Conservation (phyloP, 2,888 invertebrate genomes). For the Zaprionus bogoriensis region DNA sequence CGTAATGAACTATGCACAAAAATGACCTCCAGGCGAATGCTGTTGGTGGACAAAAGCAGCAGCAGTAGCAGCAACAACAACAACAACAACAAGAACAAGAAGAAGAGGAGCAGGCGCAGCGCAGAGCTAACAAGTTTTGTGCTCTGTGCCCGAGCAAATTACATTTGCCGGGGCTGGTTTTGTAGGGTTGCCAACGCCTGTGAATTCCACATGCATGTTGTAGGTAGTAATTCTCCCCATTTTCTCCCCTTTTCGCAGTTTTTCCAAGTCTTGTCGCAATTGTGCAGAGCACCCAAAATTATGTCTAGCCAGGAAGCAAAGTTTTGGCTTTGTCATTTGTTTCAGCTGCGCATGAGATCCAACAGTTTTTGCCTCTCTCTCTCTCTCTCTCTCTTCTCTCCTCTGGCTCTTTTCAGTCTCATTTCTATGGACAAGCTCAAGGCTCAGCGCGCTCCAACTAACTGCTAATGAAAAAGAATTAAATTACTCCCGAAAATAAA, state of each 20-base stretch:
- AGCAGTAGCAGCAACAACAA: conserved; percentile 16
- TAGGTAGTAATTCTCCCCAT: conserved; percentile 23
- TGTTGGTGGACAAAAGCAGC: conserved; percentile 55
- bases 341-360: conserved; percentile 34
- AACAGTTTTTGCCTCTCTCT: not conserved
- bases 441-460: conserved; percentile 27
- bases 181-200: conserved; percentile 56
- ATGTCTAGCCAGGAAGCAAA: conserved; percentile 76
- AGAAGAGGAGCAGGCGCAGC: too few relatives aligned
- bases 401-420: conserved; percentile 6
- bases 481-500: not conserved
- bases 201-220: conserved; percentile 33
- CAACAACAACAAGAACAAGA: conserved; percentile 8
- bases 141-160: conserved; percentile 60
- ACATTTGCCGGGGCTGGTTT: conserved; percentile 57
- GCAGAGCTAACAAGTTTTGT: conserved; percentile 54
- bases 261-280: conserved; percentile 40
- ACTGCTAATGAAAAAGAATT: conserved; percentile 19
- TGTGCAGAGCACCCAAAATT: conserved; percentile 62
- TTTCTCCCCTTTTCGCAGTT: too few relatives aligned
- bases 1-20: conserved; percentile 76
- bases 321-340: conserved; percentile 68
- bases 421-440: conserved; percentile 8
- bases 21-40: conserved; percentile 66
- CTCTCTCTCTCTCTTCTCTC: not conserved